Evolutionary conservation across 2,797 vertebrate genomes (phyloP).

Genomic region (Gadopsis marmoratus): DNA sequence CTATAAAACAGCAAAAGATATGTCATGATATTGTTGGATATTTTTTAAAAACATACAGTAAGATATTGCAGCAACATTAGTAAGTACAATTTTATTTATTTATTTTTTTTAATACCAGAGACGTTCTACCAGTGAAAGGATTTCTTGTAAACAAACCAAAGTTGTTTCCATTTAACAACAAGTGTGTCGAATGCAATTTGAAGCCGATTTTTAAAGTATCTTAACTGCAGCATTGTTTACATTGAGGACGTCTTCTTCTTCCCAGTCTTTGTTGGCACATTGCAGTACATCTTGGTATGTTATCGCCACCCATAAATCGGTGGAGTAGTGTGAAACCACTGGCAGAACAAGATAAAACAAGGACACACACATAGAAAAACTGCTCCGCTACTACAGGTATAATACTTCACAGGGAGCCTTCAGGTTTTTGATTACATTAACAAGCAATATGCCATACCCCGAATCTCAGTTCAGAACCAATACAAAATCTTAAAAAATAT

Average conservation of each 20-base stretch:
- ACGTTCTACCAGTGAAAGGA: not conserved
- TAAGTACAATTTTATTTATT: not conserved
- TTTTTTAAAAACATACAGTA: slow-evolving; percentile 7
- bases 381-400: not conserved
- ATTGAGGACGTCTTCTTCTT: not conserved
- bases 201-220: no score
- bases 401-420: not conserved
- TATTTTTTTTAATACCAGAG: no score
- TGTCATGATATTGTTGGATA: not conserved
- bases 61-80: not conserved
- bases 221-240: not conserved
- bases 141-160: not conserved
- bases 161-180: no score
- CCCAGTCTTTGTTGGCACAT: not conserved
- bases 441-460: not conserved
- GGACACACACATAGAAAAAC: no score
- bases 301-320: not conserved
- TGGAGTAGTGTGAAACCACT: not conserved
- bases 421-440: not conserved
- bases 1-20: not conserved
- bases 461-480: not conserved
- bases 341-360: not conserved
- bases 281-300: not conserved
- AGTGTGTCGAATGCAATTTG: not conserved
- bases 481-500: slow-evolving; percentile 6